phyloP scores from a whole-genome alignment of 1,140 invertebrate species.

The Neotoxoptera formosana region DNA sequence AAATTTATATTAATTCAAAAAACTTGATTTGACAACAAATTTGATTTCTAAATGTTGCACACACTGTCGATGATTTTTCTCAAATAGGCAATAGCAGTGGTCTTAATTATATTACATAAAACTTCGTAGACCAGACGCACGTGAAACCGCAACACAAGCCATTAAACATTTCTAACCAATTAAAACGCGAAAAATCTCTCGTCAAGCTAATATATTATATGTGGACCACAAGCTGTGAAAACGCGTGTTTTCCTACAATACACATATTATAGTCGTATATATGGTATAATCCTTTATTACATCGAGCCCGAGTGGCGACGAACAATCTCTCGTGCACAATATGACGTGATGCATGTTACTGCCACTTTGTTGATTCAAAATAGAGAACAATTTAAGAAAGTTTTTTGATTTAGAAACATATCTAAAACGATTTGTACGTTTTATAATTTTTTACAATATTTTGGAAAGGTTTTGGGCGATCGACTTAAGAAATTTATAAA shows the following conservation, averaged over 20 bases:
- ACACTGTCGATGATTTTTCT: neutral
- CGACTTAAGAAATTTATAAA: too few species aligned
- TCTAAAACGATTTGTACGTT: too few species aligned
- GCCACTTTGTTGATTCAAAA: too few species aligned
- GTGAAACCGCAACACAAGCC: neutral
- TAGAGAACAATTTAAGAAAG: too few species aligned
- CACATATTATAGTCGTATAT: too few species aligned
- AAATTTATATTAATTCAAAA: too few species aligned
- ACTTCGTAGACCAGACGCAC: neutral
- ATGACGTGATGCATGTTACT: neutral
- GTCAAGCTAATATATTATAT: neutral
- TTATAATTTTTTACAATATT: too few species aligned
- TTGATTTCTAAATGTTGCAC: neutral
- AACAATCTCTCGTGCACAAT: neutral
- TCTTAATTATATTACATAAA: too few species aligned
- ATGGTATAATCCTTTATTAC: neutral
- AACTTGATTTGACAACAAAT: too few species aligned
- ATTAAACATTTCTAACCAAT: neutral
- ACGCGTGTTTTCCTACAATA: neutral
- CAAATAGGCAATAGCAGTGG: too few species aligned
- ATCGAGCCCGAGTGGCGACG: neutral
- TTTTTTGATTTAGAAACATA: too few species aligned
- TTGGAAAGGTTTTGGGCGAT: too few species aligned
- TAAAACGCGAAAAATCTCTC: neutral
- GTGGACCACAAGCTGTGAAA: neutral